Percentiles rank a stretch among this genome's conserved stretches.
Evolutionary conservation across 2,113 vertebrate species (phyloP).

Genomic region (Cyanoderma ruficeps): DNA sequence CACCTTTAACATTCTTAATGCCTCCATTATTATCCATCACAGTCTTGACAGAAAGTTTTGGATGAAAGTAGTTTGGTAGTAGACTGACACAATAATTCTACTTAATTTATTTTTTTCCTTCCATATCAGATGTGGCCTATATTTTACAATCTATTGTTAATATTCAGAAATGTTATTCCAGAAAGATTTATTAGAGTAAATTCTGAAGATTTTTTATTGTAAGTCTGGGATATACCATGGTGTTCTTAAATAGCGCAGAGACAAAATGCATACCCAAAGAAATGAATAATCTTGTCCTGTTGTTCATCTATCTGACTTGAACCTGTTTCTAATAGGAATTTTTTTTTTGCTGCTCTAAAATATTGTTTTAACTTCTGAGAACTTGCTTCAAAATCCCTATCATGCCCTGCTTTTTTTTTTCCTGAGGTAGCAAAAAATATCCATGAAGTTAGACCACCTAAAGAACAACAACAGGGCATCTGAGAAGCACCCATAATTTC

Average conservation of each 20-base stretch:
- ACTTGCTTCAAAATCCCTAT: conserved; percentile 30
- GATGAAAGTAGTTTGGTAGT: background rate
- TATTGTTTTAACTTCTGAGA: conserved; percentile 39
- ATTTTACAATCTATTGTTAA: background rate
- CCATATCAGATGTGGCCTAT: background rate
- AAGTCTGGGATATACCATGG: background rate
- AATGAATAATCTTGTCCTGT: background rate
- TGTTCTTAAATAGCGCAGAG: background rate
- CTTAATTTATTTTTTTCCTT: background rate
- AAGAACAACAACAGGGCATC: background rate
- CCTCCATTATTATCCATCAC: background rate
- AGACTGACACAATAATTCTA: background rate
- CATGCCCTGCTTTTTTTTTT: background rate
- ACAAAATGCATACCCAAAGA: background rate
- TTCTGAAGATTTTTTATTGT: background rate
- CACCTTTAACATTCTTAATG: background rate
- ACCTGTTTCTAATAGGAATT: conserved; percentile 8
- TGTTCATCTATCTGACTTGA: background rate
- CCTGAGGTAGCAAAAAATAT: conserved; percentile 15
- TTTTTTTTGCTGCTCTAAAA: conserved; percentile 13
- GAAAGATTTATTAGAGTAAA: background rate
- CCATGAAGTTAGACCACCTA: conserved; percentile 1
- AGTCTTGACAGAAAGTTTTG: background rate
- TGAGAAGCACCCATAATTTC: conserved; percentile 28
- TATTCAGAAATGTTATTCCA: background rate